phyloP scores from a whole-genome alignment of 2,888 invertebrate species.

The Chymomyza procnemis region DNA sequence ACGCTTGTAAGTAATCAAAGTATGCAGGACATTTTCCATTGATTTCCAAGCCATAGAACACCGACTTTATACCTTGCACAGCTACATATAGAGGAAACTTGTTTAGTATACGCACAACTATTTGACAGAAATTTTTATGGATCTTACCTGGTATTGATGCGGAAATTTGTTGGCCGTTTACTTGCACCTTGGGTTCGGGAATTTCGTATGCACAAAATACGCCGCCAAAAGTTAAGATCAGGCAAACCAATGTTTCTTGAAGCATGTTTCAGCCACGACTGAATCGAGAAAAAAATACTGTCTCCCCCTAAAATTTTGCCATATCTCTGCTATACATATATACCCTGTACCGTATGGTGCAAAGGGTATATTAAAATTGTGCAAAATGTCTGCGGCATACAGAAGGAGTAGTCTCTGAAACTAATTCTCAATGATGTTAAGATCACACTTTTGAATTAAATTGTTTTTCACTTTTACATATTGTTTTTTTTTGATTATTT shows the following conservation, averaged over 20 bases:
- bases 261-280: neutral
- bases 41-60: conserved; percentile 84
- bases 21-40: conserved; percentile 78
- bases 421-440: too few species aligned
- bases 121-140: neutral
- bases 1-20: conserved; percentile 31
- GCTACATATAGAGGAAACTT: neutral
- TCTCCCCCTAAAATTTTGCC: neutral
- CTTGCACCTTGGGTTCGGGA: conserved; percentile 55
- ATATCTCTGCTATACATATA: neutral
- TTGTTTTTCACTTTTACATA: too few species aligned
- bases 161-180: conserved; percentile 59
- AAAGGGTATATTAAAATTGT: too few species aligned
- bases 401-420: too few species aligned
- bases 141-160: conserved; percentile 70
- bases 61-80: conserved; percentile 80
- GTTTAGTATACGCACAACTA: neutral
- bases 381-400: too few species aligned
- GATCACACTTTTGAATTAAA: too few species aligned
- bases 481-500: too few species aligned
- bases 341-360: too few species aligned
- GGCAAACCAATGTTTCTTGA: neutral
- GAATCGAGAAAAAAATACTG: neutral
- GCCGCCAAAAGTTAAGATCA: neutral
- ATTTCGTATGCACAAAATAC: conserved; percentile 44